A percentile compares a stretch with the other conserved stretches of the same genome.
Conservation (phyloP, 2,113 vertebrate genomes). For the Paratilapia polleni region DNA sequence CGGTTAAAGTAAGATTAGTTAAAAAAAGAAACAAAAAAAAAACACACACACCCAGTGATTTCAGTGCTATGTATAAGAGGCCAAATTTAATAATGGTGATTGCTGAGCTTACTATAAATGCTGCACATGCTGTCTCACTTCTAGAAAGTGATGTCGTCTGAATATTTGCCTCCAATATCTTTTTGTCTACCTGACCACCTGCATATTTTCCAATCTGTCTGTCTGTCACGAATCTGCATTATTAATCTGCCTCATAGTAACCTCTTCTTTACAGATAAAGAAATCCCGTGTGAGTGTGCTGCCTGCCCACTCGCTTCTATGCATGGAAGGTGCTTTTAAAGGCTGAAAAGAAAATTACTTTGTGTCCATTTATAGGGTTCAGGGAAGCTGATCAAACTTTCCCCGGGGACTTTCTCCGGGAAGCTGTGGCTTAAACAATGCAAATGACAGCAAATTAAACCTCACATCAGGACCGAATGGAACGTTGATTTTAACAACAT, state of each 20-base stretch:
- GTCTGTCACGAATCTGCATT: background rate
- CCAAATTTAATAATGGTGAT: constrained; percentile 5
- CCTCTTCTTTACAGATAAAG: background rate
- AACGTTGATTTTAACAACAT: constrained; percentile 16
- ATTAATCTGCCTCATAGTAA: constrained; percentile 11
- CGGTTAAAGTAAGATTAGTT: background rate
- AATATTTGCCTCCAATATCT: background rate
- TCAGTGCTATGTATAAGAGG: constrained; percentile 15
- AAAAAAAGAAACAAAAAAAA: background rate
- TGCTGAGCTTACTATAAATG: constrained; percentile 15
- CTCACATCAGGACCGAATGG: constrained; percentile 13
- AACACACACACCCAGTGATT: background rate
- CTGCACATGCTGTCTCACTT: constrained; percentile 1
- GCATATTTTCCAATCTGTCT: background rate
- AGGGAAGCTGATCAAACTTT: constrained; percentile 53
- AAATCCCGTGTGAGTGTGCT: background rate
- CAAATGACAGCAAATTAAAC: constrained; percentile 56
- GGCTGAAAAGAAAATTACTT: constrained; percentile 4
- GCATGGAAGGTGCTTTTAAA: constrained; percentile 20
- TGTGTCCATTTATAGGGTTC: constrained; percentile 23
- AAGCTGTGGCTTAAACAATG: constrained; percentile 45
- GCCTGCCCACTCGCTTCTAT: background rate
- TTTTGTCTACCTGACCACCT: constrained; percentile 19
- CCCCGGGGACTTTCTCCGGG: constrained; percentile 51
- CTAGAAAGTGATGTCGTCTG: background rate